phyloP scores from a whole-genome alignment of 2,888 invertebrate species.

The Parnassius orleans region DNA sequence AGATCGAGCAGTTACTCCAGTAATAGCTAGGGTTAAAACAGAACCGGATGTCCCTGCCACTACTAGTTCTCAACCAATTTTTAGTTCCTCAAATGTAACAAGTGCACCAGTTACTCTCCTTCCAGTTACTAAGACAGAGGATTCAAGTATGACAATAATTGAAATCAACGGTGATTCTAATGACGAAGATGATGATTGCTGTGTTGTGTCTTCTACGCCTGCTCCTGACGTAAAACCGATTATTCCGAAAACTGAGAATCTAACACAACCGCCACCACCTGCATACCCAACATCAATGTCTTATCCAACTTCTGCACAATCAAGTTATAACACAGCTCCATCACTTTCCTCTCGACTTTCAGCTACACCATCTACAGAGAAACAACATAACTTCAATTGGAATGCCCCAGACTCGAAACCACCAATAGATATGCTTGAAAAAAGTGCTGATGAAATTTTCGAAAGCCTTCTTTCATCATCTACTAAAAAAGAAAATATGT shows the following conservation, averaged over 20 bases:
- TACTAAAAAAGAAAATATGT: slow-evolving; percentile 61
- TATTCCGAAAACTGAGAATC: slow-evolving; percentile 61
- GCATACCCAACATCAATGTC: slow-evolving; percentile 48
- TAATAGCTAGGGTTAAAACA: slow-evolving; percentile 59
- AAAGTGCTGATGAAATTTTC: slow-evolving; percentile 74
- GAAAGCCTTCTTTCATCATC: slow-evolving; percentile 66
- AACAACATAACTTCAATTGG: slow-evolving; percentile 75
- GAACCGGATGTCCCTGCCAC: slow-evolving; percentile 48
- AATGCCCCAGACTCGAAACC: slow-evolving; percentile 73
- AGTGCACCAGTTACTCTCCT: slow-evolving; percentile 40
- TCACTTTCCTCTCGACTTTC: slow-evolving; percentile 43
- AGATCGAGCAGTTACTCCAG: slow-evolving; percentile 46
- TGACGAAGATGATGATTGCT: slow-evolving; percentile 75
- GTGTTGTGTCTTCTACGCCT: slow-evolving; percentile 72
- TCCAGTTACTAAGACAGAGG: slow-evolving; percentile 64
- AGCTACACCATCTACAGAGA: slow-evolving; percentile 55
- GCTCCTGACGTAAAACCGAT: slow-evolving; percentile 68
- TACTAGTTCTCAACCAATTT: slow-evolving; percentile 34
- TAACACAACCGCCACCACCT: slow-evolving; percentile 46
- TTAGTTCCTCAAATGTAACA: slow-evolving; percentile 25
- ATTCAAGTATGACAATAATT: slow-evolving; percentile 55
- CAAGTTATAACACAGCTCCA: slow-evolving; percentile 34
- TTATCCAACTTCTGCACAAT: slow-evolving; percentile 39
- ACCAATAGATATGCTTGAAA: slow-evolving; percentile 64
- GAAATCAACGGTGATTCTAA: slow-evolving; percentile 76